phyloP scores from a whole-genome alignment of 2,113 vertebrate species.

The Rhea americana region DNA sequence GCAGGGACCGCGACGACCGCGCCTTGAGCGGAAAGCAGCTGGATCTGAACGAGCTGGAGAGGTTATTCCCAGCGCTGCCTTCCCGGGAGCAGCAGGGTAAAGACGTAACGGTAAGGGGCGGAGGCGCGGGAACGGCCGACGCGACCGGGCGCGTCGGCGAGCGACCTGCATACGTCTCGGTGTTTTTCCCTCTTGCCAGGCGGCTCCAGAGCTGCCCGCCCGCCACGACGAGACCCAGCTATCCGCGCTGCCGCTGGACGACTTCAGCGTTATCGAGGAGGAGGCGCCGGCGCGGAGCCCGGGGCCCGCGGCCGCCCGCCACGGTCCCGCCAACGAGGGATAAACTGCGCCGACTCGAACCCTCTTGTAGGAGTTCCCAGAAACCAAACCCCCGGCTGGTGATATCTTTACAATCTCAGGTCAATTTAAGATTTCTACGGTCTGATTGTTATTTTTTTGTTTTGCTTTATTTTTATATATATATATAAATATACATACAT shows the following conservation, averaged over 20 bases:
- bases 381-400: slow-evolving; percentile 34
- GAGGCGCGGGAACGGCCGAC: rapidly evolving
- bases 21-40: slow-evolving; percentile 70
- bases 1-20: slow-evolving; percentile 73
- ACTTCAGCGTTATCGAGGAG: slow-evolving; percentile 80
- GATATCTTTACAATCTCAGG: slow-evolving; percentile 87
- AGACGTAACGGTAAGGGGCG: slow-evolving; percentile 76
- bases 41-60: slow-evolving; percentile 89
- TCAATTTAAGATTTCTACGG: slow-evolving; percentile 80
- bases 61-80: slow-evolving; percentile 78
- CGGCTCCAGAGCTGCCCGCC: slow-evolving; percentile 31
- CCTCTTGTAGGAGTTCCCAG: slow-evolving; percentile 56
- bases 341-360: slow-evolving; percentile 39
- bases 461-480: slow-evolving; percentile 75
- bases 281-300: slow-evolving; percentile 5
- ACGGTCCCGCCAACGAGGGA: slow-evolving; percentile 49
- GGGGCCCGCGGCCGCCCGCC: not conserved
- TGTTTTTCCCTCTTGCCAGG: slow-evolving; percentile 53
- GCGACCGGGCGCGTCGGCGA: rapidly evolving
- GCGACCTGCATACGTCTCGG: not conserved
- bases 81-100: slow-evolving; percentile 61
- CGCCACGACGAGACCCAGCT: slow-evolving; percentile 80
- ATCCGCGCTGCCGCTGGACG: slow-evolving; percentile 82
- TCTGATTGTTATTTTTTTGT: slow-evolving; percentile 75
- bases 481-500: slow-evolving; percentile 33